phyloP scores from a whole-genome alignment of 1,140 invertebrate genomes.

The Neodiprion lecontei region DNA sequence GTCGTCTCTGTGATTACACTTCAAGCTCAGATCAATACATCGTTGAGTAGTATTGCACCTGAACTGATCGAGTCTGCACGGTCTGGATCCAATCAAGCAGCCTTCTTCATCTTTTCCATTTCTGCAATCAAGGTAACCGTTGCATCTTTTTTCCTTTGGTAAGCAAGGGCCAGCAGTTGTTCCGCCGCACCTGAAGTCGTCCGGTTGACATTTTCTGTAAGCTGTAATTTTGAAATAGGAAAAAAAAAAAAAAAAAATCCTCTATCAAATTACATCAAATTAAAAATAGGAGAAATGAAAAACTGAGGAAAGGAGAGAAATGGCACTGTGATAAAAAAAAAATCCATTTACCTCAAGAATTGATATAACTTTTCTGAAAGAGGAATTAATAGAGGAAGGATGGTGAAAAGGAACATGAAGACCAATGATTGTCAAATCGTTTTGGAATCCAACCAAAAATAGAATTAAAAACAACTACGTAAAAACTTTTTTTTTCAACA shows the following conservation, averaged over 20 bases:
- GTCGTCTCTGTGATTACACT: constrained; percentile 90
- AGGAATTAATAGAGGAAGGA: no score
- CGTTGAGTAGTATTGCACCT: constrained; percentile 82
- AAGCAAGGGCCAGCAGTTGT: constrained; percentile 77
- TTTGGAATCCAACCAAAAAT: no score
- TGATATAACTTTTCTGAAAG: no score
- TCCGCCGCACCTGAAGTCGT: constrained; percentile 82
- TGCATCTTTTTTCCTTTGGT: constrained; percentile 85
- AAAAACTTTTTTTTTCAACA: no score
- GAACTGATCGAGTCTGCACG: constrained; percentile 87
- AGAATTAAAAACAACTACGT: no score
- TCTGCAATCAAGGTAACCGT: constrained; percentile 87
- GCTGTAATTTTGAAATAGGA: constrained; percentile 63
- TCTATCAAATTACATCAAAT: neutral
- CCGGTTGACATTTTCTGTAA: constrained; percentile 83
- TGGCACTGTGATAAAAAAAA: no score
- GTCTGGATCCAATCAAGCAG: constrained; percentile 61
- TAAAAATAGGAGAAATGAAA: no score
- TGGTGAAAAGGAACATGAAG: no score
- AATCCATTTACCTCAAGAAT: no score
- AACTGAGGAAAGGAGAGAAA: no score
- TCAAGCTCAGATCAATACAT: constrained; percentile 81
- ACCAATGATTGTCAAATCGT: no score
- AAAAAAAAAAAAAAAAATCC: neutral
- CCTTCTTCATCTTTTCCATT: constrained; percentile 85